A percentile compares a stretch with the other conserved stretches of the same genome.
Evolutionary conservation across 2,797 vertebrate species (phyloP).

Genomic region (Cuculus canorus): DNA sequence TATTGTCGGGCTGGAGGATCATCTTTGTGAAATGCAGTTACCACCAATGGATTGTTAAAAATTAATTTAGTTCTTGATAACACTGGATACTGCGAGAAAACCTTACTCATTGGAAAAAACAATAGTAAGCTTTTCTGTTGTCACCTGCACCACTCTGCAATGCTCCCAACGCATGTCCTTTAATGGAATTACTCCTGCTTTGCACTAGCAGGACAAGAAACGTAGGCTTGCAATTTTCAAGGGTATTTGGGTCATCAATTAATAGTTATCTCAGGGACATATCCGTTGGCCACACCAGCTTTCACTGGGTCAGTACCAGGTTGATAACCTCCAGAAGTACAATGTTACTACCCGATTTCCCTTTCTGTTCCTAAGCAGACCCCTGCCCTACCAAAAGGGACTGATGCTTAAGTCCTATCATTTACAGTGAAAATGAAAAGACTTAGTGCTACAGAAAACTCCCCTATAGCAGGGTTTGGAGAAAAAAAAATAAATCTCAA

Average conservation of each 20-base stretch:
- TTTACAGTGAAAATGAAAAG: neutral
- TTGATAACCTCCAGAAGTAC: neutral
- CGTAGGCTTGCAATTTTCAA: neutral
- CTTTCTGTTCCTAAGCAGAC: neutral
- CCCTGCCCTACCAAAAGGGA: neutral
- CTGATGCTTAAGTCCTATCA: fast-evolving
- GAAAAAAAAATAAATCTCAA: neutral
- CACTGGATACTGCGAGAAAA: neutral
- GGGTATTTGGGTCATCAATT: neutral
- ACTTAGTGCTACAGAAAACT: fast-evolving
- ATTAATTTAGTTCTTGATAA: neutral
- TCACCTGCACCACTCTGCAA: neutral
- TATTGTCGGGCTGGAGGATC: neutral
- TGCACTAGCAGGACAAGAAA: neutral
- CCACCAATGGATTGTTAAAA: neutral
- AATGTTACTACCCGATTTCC: neutral
- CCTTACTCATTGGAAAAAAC: neutral
- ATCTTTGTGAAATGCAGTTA: neutral
- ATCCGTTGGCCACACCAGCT: neutral
- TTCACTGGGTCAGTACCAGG: neutral
- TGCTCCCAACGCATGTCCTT: fast-evolving
- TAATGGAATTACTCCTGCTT: neutral
- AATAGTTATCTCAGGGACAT: neutral
- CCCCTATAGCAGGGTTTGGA: neutral
- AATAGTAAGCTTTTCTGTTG: neutral